Conservation (phyloP, 2,888 invertebrate genomes). For the Drosophila nigricruria region DNA sequence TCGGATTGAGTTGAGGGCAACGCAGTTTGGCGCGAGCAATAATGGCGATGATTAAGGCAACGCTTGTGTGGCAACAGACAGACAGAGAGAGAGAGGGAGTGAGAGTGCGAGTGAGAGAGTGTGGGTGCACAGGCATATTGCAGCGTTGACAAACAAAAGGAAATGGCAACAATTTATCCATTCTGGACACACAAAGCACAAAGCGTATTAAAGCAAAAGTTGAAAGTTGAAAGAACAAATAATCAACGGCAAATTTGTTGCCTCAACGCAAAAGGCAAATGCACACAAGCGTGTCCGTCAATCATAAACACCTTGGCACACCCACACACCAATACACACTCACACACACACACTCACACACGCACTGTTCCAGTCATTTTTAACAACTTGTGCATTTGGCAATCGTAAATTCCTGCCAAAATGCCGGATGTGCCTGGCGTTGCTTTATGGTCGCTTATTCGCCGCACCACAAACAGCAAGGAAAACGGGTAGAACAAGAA, state of each 20-base stretch:
- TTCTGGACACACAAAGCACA: conserved; percentile 34
- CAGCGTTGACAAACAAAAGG: conserved; percentile 71
- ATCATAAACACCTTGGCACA: conserved; percentile 50
- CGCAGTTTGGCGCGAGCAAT: conserved; percentile 44
- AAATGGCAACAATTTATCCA: conserved; percentile 75
- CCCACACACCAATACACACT: conserved; percentile 9
- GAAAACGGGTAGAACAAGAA: neutral
- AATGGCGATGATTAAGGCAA: conserved; percentile 64
- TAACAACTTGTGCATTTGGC: conserved; percentile 49
- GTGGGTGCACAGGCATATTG: neutral
- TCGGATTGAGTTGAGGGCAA: neutral
- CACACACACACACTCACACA: conserved; percentile 1
- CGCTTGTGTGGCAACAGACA: conserved; percentile 40
- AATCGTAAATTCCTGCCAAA: conserved; percentile 68
- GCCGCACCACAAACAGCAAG: conserved; percentile 40
- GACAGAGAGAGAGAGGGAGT: neutral
- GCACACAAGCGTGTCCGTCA: conserved; percentile 64
- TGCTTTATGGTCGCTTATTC: conserved; percentile 60
- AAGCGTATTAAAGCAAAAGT: conserved; percentile 60
- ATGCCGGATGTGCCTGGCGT: conserved; percentile 70
- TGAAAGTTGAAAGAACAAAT: conserved; percentile 71
- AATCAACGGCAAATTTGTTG: conserved; percentile 49
- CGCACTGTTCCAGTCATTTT: neutral
- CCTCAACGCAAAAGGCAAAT: conserved; percentile 43
- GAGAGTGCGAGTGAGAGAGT: neutral